Evolutionary conservation across 2,113 vertebrate species (phyloP).

Genomic region (Neodontobutis hainanensis): DNA sequence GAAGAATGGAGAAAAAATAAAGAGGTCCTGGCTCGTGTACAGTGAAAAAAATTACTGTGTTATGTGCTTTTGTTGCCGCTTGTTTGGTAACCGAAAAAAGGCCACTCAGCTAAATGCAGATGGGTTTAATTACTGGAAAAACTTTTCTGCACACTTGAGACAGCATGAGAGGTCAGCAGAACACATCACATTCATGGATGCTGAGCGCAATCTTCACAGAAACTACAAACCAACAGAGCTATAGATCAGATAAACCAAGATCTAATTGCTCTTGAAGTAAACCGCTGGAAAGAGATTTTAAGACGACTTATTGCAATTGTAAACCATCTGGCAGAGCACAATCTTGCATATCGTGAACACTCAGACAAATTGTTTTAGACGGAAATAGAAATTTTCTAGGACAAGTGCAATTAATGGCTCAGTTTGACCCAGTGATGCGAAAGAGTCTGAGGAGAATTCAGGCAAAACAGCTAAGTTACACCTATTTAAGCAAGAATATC

Average conservation of each 20-base stretch:
- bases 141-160: neutral
- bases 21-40: too few relatives aligned
- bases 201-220: neutral
- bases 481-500: neutral
- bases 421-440: neutral
- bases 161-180: neutral
- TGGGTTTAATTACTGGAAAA: neutral
- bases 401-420: neutral
- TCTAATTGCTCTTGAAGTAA: neutral
- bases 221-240: neutral
- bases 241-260: slow-evolving; percentile 7
- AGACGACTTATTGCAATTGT: neutral
- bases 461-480: neutral
- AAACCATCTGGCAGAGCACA: neutral
- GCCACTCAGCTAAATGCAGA: too few relatives aligned
- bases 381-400: slow-evolving; percentile 1
- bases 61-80: too few relatives aligned
- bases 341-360: neutral
- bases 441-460: neutral
- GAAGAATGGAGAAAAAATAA: too few relatives aligned
- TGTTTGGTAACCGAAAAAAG: too few relatives aligned
- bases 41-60: too few relatives aligned
- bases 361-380: neutral
- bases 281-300: neutral
- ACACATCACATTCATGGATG: neutral